Percentiles rank a stretch among this genome's conserved stretches.
phyloP scores from a whole-genome alignment of 2,888 invertebrate species.

The Minunthozetes semirufus region DNA sequence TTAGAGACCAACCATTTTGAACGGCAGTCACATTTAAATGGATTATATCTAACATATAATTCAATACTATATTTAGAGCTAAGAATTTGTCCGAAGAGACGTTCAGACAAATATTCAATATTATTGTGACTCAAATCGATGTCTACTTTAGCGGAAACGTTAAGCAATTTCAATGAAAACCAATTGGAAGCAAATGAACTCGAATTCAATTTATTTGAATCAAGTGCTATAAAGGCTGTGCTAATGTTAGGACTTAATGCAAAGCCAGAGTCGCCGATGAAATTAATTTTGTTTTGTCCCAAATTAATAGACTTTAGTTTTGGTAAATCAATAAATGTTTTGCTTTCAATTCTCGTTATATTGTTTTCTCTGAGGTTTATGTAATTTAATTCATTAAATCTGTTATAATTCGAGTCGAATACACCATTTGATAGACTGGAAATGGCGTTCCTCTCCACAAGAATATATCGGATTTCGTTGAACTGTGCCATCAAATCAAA shows the following conservation, averaged over 20 bases:
- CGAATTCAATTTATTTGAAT: neutral
- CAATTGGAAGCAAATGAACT: neutral
- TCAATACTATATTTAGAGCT: neutral
- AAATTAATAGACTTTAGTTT: neutral
- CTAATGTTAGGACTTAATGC: neutral
- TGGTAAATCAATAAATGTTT: neutral
- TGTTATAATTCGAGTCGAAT: neutral
- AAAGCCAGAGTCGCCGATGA: neutral
- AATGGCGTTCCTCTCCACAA: neutral
- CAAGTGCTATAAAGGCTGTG: neutral
- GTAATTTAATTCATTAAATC: neutral
- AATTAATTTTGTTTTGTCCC: conserved; percentile 6
- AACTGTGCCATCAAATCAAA: neutral
- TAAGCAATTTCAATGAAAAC: neutral
- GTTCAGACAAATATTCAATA: neutral
- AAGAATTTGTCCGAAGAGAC: neutral
- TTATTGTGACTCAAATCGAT: conserved; percentile 4
- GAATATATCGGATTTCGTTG: neutral
- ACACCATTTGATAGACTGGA: neutral
- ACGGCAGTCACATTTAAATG: neutral
- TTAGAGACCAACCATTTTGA: neutral
- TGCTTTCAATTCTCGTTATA: neutral
- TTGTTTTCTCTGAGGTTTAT: neutral
- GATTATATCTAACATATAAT: neutral
- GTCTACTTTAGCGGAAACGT: neutral